Base-by-base conservation (phyloP, 2,888 invertebrate genomes). In the Agonopterix subpropinquella region DNA sequence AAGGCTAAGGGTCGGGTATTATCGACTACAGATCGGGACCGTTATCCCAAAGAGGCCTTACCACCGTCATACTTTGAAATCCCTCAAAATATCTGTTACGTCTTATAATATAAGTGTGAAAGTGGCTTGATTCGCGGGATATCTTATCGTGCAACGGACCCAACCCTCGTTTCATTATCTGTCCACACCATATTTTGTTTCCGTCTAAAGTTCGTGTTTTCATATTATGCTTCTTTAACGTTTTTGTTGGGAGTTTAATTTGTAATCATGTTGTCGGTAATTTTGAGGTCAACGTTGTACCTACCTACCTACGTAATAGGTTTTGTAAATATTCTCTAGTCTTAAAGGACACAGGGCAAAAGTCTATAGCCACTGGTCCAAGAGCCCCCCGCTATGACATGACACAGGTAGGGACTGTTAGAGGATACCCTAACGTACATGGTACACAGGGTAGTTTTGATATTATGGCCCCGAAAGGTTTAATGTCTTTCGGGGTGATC, bases 131-230 rank as follows among this genome's bases (percentile, higher is more conserved):
- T 1, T 28, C 28, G 28, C 28, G 28, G 28, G 28, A 5, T 28
- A 7, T 28, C 28, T 28, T 28, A 28, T 28, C 28, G 28, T 28
- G 7, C 5, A 28, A 28, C 28, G 28, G 42, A 63, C 48, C 53
- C 57, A 61, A 67, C 72, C 74, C 73, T 70, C 67, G 65, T 71
- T 72, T 67, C 64, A 65, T 72, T 63, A 61, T 70, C 70, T 73
- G 69, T 66, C 69, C 66, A 57, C 64, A 58, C 65, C 72, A 71
- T 75, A 73, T 71, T 60, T 54, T 52, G 53, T 51, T 53, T 45
- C 45, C 45, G 45, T 8, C 15, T 47, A 13, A 42, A 42, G 7
- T 42, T 43, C 13, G 39, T 39, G 28, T 39, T n/a, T n/a, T 39
- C 9, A n/a, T 39, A 39, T 39, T 39, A 39, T 39, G 39, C 39